phyloP scores from a whole-genome alignment of 2,888 invertebrate genomes.

The Scaptomyza cyrtandrae region DNA sequence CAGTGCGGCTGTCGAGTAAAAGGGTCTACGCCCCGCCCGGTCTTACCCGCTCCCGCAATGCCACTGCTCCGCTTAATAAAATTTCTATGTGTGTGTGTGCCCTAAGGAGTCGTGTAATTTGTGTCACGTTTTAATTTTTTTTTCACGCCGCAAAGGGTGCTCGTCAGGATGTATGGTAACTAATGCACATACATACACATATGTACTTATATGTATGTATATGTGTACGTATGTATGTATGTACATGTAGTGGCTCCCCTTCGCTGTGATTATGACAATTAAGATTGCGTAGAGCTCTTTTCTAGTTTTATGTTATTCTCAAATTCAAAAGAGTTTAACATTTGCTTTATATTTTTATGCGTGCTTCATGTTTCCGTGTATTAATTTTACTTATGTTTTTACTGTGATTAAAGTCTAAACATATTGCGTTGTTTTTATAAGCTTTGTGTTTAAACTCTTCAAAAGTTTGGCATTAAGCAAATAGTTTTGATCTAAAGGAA shows the following conservation, averaged over 20 bases:
- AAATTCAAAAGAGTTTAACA: slow-evolving; percentile 36
- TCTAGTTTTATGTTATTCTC: slow-evolving; percentile 25
- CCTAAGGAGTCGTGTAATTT: slow-evolving; percentile 65
- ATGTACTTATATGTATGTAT: not conserved
- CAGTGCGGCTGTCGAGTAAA: slow-evolving; percentile 58
- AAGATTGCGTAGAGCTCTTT: slow-evolving; percentile 57
- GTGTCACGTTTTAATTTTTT: slow-evolving; percentile 77
- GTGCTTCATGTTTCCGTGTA: slow-evolving; percentile 28
- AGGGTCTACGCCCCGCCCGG: slow-evolving; percentile 12
- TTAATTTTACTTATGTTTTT: slow-evolving; percentile 6
- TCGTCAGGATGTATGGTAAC: slow-evolving; percentile 22
- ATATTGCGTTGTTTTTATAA: not conserved
- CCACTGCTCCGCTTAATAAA: slow-evolving; percentile 54
- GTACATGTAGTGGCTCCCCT: slow-evolving; percentile 19
- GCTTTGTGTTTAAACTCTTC: not conserved
- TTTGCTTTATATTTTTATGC: slow-evolving; percentile 19
- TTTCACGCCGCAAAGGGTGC: slow-evolving; percentile 67
- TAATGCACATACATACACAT: slow-evolving; percentile 11
- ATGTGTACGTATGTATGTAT: not conserved
- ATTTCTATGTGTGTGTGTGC: slow-evolving; percentile 35
- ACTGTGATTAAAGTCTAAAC: not conserved
- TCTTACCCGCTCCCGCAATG: not conserved
- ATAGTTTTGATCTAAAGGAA: not conserved
- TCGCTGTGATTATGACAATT: slow-evolving; percentile 70
- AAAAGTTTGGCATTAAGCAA: not conserved